These are phyloP conservation scores for Enteromius fasciolatus DNA, from an alignment of 2,797 vertebrate species.

Conservation along the genomic window DNA sequence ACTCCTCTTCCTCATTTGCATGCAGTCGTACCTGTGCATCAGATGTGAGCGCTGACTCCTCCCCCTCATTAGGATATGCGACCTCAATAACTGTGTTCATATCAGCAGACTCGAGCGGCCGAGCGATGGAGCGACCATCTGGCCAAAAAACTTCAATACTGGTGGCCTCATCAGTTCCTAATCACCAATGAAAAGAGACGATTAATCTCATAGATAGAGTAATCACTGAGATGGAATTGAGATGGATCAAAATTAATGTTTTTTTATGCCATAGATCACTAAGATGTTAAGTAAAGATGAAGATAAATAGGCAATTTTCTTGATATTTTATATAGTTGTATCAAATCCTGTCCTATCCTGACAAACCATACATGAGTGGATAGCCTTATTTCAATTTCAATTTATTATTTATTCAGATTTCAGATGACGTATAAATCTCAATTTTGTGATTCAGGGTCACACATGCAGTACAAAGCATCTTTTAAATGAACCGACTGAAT, in stretches of 20 bases:
- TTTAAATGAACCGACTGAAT: too few relatives aligned
- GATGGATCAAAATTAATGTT: too few relatives aligned
- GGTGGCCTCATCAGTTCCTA: conserved; percentile 83
- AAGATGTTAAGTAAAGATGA: too few relatives aligned
- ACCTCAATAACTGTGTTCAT: conserved; percentile 87
- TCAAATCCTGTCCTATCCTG: too few relatives aligned
- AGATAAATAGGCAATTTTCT: too few relatives aligned
- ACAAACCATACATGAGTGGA: too few relatives aligned
- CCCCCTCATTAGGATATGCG: conserved; percentile 73
- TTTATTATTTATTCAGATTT: too few relatives aligned
- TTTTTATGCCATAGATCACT: too few relatives aligned
- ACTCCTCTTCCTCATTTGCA: conserved; percentile 17
- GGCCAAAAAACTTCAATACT: conserved; percentile 91
- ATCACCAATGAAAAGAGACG: conserved; percentile 17
- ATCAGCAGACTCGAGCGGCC: conserved; percentile 76
- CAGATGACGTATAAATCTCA: too few relatives aligned
- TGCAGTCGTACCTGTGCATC: conserved; percentile 75
- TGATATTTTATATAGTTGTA: too few relatives aligned
- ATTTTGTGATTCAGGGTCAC: too few relatives aligned
- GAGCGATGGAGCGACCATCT: conserved; percentile 72
- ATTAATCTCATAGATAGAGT: neutral
- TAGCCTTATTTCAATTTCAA: too few relatives aligned
- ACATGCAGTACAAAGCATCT: neutral
- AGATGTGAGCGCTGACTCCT: conserved; percentile 57
- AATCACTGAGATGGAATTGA: neutral